Percentiles rank a stretch among this genome's conserved stretches.
phyloP scores from a whole-genome alignment of 1,140 invertebrate genomes.

The Mactra quadrangularis region DNA sequence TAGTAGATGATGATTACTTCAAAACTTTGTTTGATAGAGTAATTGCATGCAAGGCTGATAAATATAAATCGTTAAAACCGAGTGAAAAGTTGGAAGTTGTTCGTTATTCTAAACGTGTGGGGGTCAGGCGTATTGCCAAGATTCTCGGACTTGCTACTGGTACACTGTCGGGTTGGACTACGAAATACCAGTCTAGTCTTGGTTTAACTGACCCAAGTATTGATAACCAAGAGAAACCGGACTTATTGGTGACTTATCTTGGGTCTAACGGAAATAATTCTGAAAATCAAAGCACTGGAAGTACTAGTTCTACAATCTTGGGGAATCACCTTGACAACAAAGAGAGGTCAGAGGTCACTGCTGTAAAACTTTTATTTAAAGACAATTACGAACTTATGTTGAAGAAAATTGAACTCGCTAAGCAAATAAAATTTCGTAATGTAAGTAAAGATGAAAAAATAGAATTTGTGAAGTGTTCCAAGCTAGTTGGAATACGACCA shows the following conservation, averaged over 20 bases:
- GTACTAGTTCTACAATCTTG: not conserved
- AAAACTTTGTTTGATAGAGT: constrained; percentile 39
- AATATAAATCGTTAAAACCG: constrained; percentile 49
- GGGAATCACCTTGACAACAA: constrained; percentile 3
- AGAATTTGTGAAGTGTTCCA: constrained; percentile 56
- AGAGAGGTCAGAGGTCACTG: constrained; percentile 49
- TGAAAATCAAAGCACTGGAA: too few species aligned
- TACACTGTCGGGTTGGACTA: constrained; percentile 59
- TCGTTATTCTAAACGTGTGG: constrained; percentile 44
- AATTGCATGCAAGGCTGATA: constrained; percentile 20
- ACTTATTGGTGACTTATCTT: constrained; percentile 12
- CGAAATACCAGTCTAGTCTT: constrained; percentile 42
- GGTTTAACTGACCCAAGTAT: constrained; percentile 12
- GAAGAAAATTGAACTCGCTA: constrained; percentile 51
- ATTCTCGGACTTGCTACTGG: constrained; percentile 54
- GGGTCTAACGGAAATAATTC: not conserved
- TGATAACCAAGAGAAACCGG: not conserved
- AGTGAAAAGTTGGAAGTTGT: constrained; percentile 57
- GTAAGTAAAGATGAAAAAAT: constrained; percentile 51
- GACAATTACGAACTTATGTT: constrained; percentile 23
- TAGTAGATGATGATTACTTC: constrained; percentile 43
- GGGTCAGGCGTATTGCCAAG: constrained; percentile 42
- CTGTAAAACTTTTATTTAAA: constrained; percentile 41
- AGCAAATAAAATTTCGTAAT: constrained; percentile 49
- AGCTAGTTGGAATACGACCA: constrained; percentile 53